A percentile compares a stretch with the other conserved stretches of the same genome.
phyloP scores from a whole-genome alignment of 2,113 vertebrate genomes.

The Entosphenus tridentatus region DNA sequence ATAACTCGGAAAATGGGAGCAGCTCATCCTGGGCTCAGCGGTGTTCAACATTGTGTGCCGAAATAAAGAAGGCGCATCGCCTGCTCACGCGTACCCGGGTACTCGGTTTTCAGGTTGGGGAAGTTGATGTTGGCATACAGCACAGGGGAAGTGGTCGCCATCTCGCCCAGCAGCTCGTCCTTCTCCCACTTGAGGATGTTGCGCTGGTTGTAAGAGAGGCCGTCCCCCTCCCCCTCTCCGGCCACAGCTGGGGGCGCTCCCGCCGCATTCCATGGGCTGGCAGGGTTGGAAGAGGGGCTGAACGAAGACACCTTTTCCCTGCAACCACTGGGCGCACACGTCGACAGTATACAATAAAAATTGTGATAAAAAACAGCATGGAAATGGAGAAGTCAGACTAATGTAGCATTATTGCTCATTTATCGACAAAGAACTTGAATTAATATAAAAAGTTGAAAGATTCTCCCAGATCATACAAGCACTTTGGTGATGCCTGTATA shows the following conservation, averaged over 20 bases:
- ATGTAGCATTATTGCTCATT: too few relatives aligned
- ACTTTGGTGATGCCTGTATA: too few relatives aligned
- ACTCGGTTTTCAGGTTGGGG: conserved; percentile 60
- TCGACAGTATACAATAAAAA: background rate
- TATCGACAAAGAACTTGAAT: too few relatives aligned
- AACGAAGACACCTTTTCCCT: conserved; percentile 53
- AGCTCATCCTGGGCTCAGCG: too few relatives aligned
- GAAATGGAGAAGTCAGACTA: too few relatives aligned
- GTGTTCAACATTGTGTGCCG: too few relatives aligned
- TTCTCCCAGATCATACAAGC: too few relatives aligned
- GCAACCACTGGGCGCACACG: conserved; percentile 9
- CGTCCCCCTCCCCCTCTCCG: conserved; percentile 45
- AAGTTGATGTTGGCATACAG: conserved; percentile 87
- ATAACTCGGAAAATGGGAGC: too few relatives aligned
- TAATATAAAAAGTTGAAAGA: too few relatives aligned
- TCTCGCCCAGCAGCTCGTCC: conserved; percentile 65
- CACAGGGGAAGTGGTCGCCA: conserved; percentile 79
- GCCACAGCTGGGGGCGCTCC: conserved; percentile 21
- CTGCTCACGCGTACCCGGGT: conserved; percentile 34
- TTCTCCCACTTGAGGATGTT: conserved; percentile 93
- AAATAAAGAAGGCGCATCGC: background rate
- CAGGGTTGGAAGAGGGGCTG: conserved; percentile 29
- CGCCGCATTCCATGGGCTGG: conserved; percentile 30
- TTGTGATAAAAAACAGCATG: background rate
- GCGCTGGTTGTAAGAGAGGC: conserved; percentile 57